These are phyloP conservation scores for Heptranchias perlo DNA, from an alignment of 2,113 vertebrate genomes.

Conservation along the genomic window DNA sequence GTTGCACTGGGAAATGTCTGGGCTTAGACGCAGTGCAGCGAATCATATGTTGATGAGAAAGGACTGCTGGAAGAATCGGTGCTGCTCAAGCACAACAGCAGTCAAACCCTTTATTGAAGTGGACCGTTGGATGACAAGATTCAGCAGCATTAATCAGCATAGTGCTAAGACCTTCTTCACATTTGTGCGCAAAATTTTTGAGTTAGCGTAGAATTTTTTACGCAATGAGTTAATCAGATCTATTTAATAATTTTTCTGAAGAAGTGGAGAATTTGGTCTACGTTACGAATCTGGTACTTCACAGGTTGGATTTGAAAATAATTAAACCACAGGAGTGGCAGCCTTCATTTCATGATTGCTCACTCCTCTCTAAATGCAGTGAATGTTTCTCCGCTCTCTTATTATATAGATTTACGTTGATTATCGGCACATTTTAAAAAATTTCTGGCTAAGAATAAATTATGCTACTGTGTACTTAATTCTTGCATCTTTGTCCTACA, in stretches of 20 bases:
- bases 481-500: neutral
- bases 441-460: neutral
- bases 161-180: neutral
- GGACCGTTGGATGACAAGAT: neutral
- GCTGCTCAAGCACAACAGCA: no score
- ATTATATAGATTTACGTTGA: neutral
- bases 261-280: neutral
- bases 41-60: neutral
- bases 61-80: neutral
- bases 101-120: neutral
- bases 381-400: neutral
- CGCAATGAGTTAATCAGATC: neutral
- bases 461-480: neutral
- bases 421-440: neutral
- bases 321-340: neutral
- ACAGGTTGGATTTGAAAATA: neutral
- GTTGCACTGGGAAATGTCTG: neutral
- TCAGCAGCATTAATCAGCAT: neutral
- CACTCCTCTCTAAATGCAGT: neutral
- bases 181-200: neutral
- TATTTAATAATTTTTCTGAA: neutral
- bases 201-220: neutral
- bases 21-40: neutral
- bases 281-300: neutral
- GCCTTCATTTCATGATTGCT: neutral